Conservation (phyloP, 2,888 invertebrate genomes). For the Diaperis boleti region DNA sequence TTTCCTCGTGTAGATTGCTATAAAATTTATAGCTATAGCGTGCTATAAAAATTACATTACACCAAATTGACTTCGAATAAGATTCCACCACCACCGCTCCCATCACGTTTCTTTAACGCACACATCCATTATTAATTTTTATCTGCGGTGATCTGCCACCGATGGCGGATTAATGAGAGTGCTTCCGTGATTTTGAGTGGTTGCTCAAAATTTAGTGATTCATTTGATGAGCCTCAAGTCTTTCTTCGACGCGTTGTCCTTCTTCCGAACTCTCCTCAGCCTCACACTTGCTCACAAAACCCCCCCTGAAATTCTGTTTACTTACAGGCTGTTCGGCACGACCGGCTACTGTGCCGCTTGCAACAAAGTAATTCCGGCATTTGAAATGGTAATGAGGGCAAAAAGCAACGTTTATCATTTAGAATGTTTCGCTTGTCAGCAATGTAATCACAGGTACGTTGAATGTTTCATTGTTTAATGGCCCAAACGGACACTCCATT, state of each 20-base stretch:
- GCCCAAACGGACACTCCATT: conserved; percentile 18
- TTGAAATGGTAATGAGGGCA: conserved; percentile 96
- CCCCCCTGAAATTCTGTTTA: conserved; percentile 15
- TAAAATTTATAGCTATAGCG: conserved; percentile 63
- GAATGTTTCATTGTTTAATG: conserved; percentile 30
- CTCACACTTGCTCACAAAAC: no score
- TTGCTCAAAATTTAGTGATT: no score
- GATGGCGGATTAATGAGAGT: conserved; percentile 8
- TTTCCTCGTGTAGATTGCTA: conserved; percentile 63
- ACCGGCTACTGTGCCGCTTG: conserved; percentile 93
- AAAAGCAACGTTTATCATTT: conserved; percentile 93
- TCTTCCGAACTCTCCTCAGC: no score
- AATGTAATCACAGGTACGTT: conserved; percentile 90
- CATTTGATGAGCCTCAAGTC: no score
- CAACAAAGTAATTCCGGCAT: conserved; percentile 92
- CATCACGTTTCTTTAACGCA: conserved; percentile 42
- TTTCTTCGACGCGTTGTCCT: no score
- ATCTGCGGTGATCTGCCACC: conserved; percentile 23
- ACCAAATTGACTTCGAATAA: conserved; percentile 63
- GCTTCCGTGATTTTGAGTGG: conserved; percentile 7
- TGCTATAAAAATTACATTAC: conserved; percentile 64
- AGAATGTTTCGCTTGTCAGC: conserved; percentile 95
- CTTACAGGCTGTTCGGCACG: conserved; percentile 85
- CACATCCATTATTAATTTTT: conserved; percentile 36
- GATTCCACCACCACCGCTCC: conserved; percentile 42